Percentiles rank a stretch among this genome's conserved stretches.
Conservation (phyloP, 2,113 vertebrate genomes). For the Isurus oxyrinchus region DNA sequence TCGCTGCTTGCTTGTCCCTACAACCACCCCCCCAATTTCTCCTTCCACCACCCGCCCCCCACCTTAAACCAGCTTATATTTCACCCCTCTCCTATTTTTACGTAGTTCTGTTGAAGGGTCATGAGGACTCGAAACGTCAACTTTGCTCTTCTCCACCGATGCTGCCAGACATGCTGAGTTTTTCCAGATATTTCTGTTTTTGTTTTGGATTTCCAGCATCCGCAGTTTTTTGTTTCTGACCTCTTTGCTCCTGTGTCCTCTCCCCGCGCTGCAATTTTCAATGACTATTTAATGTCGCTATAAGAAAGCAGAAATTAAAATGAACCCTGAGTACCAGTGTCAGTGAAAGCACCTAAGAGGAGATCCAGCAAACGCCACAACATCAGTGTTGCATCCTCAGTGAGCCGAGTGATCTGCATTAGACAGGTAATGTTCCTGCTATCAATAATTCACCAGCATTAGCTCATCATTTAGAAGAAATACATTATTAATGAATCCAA, state of each 20-base stretch:
- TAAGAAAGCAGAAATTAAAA: background rate
- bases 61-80: too few relatives aligned
- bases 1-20: too few relatives aligned
- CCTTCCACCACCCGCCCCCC: too few relatives aligned
- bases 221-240: too few relatives aligned
- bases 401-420: background rate
- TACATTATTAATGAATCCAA: constrained; percentile 18
- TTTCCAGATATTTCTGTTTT: too few relatives aligned
- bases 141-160: too few relatives aligned
- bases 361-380: background rate
- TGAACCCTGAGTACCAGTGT: background rate
- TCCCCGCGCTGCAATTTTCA: background rate
- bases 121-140: too few relatives aligned
- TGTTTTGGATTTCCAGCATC: too few relatives aligned
- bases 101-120: too few relatives aligned
- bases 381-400: background rate
- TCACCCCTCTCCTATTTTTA: too few relatives aligned
- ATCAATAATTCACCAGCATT: background rate
- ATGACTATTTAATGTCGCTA: background rate
- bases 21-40: too few relatives aligned
- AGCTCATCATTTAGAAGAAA: background rate
- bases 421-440: background rate
- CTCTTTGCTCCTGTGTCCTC: background rate
- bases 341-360: background rate
- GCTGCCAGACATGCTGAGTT: too few relatives aligned